Percentiles rank a stretch among this genome's conserved stretches.
Conservation (phyloP, 2,113 vertebrate species). For the Ginglymostoma cirratum region DNA sequence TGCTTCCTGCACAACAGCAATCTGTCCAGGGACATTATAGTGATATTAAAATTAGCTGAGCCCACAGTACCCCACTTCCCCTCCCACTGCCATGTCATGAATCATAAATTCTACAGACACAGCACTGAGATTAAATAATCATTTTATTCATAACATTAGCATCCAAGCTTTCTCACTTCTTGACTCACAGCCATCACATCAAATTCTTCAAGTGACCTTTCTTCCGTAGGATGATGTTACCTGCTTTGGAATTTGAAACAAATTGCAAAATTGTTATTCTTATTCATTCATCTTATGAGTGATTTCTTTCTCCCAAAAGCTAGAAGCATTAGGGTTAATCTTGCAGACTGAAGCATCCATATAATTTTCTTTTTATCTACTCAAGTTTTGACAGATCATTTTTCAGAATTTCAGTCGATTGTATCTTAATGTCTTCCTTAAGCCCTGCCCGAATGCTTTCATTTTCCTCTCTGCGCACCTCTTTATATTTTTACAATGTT, state of each 20-base stretch:
- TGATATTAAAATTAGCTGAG: not conserved
- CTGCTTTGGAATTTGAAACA: not conserved
- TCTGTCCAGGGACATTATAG: not conserved
- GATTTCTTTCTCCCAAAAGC: not conserved
- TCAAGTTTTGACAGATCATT: not conserved
- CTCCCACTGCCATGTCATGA: not conserved
- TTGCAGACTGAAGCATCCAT: not conserved
- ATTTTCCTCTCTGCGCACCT: not conserved
- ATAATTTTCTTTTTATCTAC: not conserved
- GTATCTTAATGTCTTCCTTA: slow-evolving; percentile 11
- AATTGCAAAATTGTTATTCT: not conserved
- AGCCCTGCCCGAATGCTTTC: not conserved
- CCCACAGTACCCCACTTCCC: not conserved
- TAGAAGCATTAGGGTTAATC: not conserved
- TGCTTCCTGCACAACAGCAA: not conserved
- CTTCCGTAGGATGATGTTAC: not conserved
- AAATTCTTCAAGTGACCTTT: not conserved
- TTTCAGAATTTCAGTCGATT: not conserved
- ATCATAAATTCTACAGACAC: not conserved
- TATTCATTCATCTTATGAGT: not conserved
- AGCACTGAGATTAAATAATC: not conserved
- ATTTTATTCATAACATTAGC: not conserved
- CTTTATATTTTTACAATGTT: slow-evolving; percentile 12
- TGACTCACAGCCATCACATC: not conserved
- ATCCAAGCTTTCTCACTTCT: not conserved